Percentiles rank a stretch among this genome's conserved stretches.
These are phyloP conservation scores for Poecilia latipinna DNA, from an alignment of 2,113 vertebrate genomes.

Conservation along the genomic window DNA sequence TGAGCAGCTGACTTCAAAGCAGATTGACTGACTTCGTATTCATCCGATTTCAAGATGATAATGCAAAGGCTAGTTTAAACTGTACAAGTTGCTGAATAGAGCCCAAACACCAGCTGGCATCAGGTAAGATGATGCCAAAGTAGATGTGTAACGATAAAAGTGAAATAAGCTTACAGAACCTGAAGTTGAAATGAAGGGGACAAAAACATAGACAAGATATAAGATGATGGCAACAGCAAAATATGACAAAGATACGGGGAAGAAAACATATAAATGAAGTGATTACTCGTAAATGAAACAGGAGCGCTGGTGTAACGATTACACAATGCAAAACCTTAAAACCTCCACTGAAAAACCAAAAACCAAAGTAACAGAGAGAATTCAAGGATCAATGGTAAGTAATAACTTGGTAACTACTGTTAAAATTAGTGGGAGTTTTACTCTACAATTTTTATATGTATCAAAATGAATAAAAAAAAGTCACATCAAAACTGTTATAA, in stretches of 20 bases:
- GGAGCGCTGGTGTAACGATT: too few species aligned
- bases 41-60: background rate
- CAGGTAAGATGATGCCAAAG: background rate
- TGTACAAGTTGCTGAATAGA: background rate
- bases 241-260: too few species aligned
- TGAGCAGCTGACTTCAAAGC: background rate
- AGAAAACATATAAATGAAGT: background rate
- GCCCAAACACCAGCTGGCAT: background rate
- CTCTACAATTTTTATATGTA: background rate
- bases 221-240: too few species aligned
- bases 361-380: too few species aligned
- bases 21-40: background rate
- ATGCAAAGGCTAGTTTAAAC: background rate
- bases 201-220: too few species aligned
- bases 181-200: too few species aligned
- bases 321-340: too few species aligned
- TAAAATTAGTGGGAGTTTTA: background rate
- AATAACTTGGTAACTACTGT: background rate
- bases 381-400: background rate
- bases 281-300: background rate
- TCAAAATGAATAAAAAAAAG: too few species aligned
- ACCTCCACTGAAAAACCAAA: too few species aligned
- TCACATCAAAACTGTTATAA: too few species aligned
- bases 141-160: background rate
- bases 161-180: too few species aligned